Percentiles rank a stretch among this genome's conserved stretches.
phyloP scores from a whole-genome alignment of 2,888 invertebrate species.

The Gari tellinella region DNA sequence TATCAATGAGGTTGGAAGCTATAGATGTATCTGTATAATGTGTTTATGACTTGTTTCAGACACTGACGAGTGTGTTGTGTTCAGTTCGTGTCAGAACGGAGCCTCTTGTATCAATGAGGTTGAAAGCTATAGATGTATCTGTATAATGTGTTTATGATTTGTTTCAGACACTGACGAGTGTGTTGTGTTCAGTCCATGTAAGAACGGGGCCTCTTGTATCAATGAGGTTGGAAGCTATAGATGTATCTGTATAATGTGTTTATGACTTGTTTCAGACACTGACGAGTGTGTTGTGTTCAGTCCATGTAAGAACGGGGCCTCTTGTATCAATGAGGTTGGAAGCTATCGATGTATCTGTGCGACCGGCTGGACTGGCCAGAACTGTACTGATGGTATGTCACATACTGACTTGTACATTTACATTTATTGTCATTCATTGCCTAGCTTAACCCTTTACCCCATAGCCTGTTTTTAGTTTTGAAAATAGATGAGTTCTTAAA shows the following conservation, averaged over 20 bases:
- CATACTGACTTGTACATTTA: too few species aligned
- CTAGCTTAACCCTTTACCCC: too few species aligned
- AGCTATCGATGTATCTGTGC: slow-evolving; percentile 58
- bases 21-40: neutral
- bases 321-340: slow-evolving; percentile 61
- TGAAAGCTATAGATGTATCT: slow-evolving; percentile 57
- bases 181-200: slow-evolving; percentile 50
- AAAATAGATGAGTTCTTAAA: too few species aligned
- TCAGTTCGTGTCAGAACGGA: slow-evolving; percentile 55
- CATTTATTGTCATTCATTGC: too few species aligned
- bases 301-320: slow-evolving; percentile 60
- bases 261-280: slow-evolving; percentile 39
- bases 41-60: slow-evolving; percentile 38
- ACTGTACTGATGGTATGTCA: slow-evolving; percentile 58
- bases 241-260: slow-evolving; percentile 50
- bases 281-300: slow-evolving; percentile 56
- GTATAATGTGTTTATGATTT: slow-evolving; percentile 23
- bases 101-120: slow-evolving; percentile 61
- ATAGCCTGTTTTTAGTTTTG: too few species aligned
- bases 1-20: slow-evolving; percentile 58
- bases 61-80: slow-evolving; percentile 54
- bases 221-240: slow-evolving; percentile 57
- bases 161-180: slow-evolving; percentile 62
- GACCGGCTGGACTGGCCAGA: slow-evolving; percentile 58
- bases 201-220: slow-evolving; percentile 60